phyloP scores from a whole-genome alignment of 2,113 vertebrate genomes.

The Apodemus speciosus region DNA sequence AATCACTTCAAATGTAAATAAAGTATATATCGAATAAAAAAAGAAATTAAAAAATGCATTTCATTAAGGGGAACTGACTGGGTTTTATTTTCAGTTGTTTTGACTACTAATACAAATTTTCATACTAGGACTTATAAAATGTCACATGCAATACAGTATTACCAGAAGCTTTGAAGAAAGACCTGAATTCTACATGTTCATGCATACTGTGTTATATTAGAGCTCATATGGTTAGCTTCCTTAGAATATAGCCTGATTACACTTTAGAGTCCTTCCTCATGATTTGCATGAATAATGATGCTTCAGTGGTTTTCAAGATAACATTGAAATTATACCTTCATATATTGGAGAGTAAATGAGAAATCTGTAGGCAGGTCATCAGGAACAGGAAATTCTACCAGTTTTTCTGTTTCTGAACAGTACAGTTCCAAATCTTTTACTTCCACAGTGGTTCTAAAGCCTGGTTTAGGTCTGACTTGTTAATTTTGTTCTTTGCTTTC shows the following conservation, averaged over 20 bases:
- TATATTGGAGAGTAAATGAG: background rate
- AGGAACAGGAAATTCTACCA: background rate
- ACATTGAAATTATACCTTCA: background rate
- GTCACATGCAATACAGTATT: background rate
- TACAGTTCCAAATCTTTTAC: background rate
- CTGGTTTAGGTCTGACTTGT: background rate
- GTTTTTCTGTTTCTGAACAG: background rate
- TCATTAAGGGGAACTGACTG: background rate
- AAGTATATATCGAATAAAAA: too few species aligned
- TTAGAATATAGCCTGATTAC: background rate
- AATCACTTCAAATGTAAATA: too few species aligned
- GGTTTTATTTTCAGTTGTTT: conserved; percentile 6
- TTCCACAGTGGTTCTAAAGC: background rate
- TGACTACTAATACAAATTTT: background rate
- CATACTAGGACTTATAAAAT: background rate
- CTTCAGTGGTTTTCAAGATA: conserved; percentile 24
- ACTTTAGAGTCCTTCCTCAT: background rate
- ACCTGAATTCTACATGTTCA: background rate
- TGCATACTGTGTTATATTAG: background rate
- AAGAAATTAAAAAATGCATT: too few species aligned
- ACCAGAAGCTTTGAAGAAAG: background rate
- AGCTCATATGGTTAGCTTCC: background rate
- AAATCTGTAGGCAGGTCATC: background rate
- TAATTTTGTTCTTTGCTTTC: background rate
- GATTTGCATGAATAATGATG: background rate